A percentile compares a stretch with the other conserved stretches of the same genome.
Evolutionary conservation across 2,888 invertebrate genomes (phyloP).

Genomic region (Busseola fusca): DNA sequence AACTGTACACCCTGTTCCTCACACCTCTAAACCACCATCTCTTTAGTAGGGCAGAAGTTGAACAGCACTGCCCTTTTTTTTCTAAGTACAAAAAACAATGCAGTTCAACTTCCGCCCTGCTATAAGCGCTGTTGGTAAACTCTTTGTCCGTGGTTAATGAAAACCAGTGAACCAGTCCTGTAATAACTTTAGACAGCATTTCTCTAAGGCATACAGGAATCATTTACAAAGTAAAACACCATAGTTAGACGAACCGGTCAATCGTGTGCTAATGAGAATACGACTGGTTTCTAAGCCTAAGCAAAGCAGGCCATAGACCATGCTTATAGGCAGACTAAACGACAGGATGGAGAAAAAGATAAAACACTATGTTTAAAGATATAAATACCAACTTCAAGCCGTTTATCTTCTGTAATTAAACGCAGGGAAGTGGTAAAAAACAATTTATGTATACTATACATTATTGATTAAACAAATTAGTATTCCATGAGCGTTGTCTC

Average conservation of each 20-base stretch:
- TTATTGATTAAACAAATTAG: constrained; percentile 60
- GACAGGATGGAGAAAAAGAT: constrained; percentile 44
- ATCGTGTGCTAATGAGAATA: constrained; percentile 43
- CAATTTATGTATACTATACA: constrained; percentile 52
- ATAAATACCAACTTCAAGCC: constrained; percentile 47
- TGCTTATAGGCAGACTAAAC: constrained; percentile 18
- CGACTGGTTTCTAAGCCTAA: constrained; percentile 32
- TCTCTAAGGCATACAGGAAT: constrained; percentile 9
- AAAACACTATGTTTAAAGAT: constrained; percentile 36
- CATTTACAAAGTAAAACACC: constrained; percentile 35
- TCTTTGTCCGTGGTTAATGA: not conserved
- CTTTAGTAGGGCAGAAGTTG: too few species aligned
- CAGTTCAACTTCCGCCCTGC: too few species aligned
- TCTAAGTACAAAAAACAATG: too few species aligned
- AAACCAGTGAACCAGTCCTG: not conserved
- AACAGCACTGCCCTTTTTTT: too few species aligned
- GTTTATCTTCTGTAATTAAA: constrained; percentile 53
- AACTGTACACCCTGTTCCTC: too few species aligned
- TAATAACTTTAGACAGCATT: constrained; percentile 30
- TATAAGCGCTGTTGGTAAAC: too few species aligned
- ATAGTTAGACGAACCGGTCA: constrained; percentile 45
- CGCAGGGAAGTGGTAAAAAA: constrained; percentile 42
- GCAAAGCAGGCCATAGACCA: constrained; percentile 28
- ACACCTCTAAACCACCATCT: too few species aligned
- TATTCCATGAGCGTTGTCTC: constrained; percentile 50